phyloP scores from a whole-genome alignment of 1,140 invertebrate species.

The Tribolium madens region DNA sequence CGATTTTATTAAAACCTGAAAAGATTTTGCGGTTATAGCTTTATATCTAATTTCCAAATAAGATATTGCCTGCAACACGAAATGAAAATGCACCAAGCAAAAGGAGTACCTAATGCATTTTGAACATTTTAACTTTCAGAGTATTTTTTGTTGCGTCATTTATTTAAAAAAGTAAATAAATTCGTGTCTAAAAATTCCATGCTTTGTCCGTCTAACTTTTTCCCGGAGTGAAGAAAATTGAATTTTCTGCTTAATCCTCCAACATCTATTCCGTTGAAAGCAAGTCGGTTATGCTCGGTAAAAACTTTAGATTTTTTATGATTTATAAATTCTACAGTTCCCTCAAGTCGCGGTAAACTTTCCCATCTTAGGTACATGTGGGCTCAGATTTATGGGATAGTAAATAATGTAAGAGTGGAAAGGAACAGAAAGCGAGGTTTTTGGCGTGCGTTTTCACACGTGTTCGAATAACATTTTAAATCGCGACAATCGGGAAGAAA shows the following conservation, averaged over 20 bases:
- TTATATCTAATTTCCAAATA: background rate
- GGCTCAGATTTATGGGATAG: slow-evolving; percentile 55
- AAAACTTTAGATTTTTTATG: slow-evolving; percentile 55
- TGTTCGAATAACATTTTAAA: slow-evolving; percentile 1
- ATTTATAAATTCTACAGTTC: slow-evolving; percentile 54
- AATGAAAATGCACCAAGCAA: no score
- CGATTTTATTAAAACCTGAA: slow-evolving; percentile 8
- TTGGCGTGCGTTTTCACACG: background rate
- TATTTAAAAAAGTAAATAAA: background rate
- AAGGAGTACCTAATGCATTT: no score
- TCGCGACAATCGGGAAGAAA: background rate
- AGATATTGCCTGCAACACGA: no score
- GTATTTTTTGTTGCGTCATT: no score
- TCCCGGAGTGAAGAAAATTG: slow-evolving; percentile 49
- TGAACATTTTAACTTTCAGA: no score
- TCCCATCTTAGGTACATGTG: slow-evolving; percentile 55
- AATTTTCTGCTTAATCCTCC: slow-evolving; percentile 52
- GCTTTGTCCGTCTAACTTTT: slow-evolving; percentile 36
- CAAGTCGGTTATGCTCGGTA: slow-evolving; percentile 43
- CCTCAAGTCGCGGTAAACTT: slow-evolving; percentile 51
- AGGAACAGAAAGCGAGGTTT: slow-evolving; percentile 9
- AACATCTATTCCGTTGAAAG: slow-evolving; percentile 48
- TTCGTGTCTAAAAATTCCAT: background rate
- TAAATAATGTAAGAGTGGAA: slow-evolving; percentile 53
- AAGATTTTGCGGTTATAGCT: background rate